Conservation (phyloP, 2,888 invertebrate species). For the Clistopyga incitator region DNA sequence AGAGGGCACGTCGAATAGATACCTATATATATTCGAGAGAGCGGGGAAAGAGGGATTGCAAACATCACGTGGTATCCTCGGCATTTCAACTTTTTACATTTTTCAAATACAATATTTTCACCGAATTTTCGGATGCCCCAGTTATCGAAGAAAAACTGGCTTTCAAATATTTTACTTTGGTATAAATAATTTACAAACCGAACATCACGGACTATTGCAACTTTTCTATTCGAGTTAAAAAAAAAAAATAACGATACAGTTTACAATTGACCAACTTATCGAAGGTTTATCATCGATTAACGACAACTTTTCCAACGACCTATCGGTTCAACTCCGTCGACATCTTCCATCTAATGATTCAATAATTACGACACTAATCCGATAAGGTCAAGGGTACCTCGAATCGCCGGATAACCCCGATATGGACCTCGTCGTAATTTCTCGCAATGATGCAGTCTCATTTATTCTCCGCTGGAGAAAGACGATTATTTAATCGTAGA, state of each 20-base stretch:
- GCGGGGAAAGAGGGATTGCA: conserved; percentile 15
- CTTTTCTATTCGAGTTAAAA: too few relatives aligned
- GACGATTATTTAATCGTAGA: background rate
- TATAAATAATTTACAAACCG: too few relatives aligned
- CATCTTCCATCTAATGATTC: conserved; percentile 3
- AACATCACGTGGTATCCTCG: conserved; percentile 23
- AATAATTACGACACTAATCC: background rate
- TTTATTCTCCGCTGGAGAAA: conserved; percentile 1
- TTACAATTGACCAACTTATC: background rate
- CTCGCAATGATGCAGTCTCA: background rate
- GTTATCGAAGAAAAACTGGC: too few relatives aligned
- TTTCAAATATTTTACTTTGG: too few relatives aligned
- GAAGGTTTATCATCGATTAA: background rate
- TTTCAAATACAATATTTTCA: background rate
- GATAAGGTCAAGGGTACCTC: conserved; percentile 51
- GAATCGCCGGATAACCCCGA: conserved; percentile 48
- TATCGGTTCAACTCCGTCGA: background rate
- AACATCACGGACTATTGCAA: too few relatives aligned
- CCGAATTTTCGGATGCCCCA: too few relatives aligned
- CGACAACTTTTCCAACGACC: background rate
- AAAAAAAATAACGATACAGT: too few relatives aligned
- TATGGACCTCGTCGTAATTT: conserved; percentile 46
- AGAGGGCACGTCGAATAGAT: conserved; percentile 28
- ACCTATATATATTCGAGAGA: conserved; percentile 22
- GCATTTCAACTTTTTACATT: conserved; percentile 12